phyloP scores from a whole-genome alignment of 2,797 vertebrate genomes.

The Rhinichthys osculus region DNA sequence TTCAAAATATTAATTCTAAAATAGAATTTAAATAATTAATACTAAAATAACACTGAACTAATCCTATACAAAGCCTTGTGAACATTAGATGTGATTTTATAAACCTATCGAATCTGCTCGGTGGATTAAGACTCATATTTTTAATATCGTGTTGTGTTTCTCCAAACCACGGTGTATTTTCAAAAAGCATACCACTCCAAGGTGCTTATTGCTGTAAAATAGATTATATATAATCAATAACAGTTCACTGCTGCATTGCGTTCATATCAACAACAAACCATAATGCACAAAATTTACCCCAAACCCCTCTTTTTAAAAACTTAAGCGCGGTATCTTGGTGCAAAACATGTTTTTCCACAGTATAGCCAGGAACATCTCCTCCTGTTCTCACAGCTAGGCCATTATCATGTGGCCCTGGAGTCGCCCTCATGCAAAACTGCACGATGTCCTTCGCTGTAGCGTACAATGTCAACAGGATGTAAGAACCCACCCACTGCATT shows the following conservation, averaged over 20 bases:
- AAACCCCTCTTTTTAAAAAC: neutral
- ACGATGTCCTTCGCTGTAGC: slow-evolving; percentile 54
- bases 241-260: neutral
- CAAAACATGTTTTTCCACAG: neutral
- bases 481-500: slow-evolving; percentile 65
- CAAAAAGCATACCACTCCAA: neutral
- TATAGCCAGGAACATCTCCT: neutral
- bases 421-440: slow-evolving; percentile 16
- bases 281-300: neutral
- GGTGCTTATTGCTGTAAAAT: slow-evolving; percentile 2
- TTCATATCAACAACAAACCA: neutral
- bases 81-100: neutral
- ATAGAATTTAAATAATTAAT: neutral
- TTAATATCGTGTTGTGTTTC: neutral
- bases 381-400: neutral
- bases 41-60: neutral
- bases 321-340: neutral
- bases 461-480: slow-evolving; percentile 63
- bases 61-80: neutral
- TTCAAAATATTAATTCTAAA: neutral
- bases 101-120: neutral
- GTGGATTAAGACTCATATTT: neutral
- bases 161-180: slow-evolving; percentile 4
- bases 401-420: slow-evolving; percentile 10
- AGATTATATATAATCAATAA: slow-evolving; percentile 5